A percentile compares a stretch with the other conserved stretches of the same genome.
Evolutionary conservation across 2,113 vertebrate species (phyloP).

Genomic region (Phasianus colchicus): DNA sequence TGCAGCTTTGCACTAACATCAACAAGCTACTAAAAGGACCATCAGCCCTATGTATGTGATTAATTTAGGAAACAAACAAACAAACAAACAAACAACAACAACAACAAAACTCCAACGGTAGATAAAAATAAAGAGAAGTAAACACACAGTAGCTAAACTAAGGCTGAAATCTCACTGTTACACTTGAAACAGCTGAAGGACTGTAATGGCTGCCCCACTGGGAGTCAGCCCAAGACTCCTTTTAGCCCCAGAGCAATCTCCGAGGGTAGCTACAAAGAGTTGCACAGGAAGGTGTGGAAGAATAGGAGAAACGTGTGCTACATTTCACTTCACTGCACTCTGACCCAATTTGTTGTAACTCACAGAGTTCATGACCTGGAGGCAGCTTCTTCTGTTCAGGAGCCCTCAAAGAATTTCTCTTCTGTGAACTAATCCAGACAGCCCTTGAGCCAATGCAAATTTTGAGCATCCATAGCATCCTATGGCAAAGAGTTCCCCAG

Average conservation of each 20-base stretch:
- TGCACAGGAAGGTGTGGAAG: neutral
- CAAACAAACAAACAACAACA: neutral
- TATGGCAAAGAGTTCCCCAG: neutral
- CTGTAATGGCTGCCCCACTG: neutral
- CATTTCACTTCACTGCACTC: neutral
- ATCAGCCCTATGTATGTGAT: neutral
- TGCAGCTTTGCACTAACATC: neutral
- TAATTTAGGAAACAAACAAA: neutral
- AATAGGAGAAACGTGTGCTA: neutral
- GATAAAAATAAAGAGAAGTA: neutral
- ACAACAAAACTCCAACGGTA: neutral
- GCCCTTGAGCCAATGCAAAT: neutral
- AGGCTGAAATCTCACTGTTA: neutral
- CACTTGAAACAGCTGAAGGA: neutral
- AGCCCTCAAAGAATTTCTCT: neutral
- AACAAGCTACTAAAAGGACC: neutral
- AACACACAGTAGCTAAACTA: neutral
- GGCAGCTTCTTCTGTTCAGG: neutral
- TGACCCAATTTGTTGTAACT: neutral
- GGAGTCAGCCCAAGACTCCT: neutral
- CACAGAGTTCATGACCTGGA: neutral
- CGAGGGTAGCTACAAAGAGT: accelerated
- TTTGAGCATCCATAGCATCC: neutral
- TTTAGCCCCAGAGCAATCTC: neutral
- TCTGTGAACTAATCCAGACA: neutral